Conservation (phyloP, 2,888 invertebrate genomes). For the Andrena dorsata region DNA sequence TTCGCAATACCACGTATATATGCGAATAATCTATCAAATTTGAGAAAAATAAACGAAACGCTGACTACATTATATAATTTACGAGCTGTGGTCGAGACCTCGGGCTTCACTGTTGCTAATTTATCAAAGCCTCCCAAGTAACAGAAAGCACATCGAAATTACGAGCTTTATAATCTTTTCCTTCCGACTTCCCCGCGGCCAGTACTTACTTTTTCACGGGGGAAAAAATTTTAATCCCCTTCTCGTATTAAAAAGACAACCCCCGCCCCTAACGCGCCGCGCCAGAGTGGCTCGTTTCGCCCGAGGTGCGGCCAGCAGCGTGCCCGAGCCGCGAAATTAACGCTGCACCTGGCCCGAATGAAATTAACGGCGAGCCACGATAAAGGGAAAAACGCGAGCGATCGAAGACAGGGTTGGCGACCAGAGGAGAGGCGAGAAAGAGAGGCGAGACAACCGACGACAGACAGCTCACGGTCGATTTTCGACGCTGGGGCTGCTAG, state of each 20-base stretch:
- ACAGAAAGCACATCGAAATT: background rate
- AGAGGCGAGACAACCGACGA: conserved; percentile 25
- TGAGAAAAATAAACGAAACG: too few relatives aligned
- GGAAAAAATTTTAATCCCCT: background rate
- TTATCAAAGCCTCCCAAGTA: background rate
- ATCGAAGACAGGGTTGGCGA: conserved; percentile 25
- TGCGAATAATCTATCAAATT: too few relatives aligned
- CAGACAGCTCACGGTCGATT: conserved; percentile 55
- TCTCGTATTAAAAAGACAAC: conserved; percentile 20
- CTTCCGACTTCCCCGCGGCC: background rate
- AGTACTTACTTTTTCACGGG: background rate
- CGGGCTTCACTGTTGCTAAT: background rate
- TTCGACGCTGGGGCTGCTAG: conserved; percentile 36
- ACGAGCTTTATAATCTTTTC: background rate
- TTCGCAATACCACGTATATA: too few relatives aligned
- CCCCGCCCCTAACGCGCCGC: background rate
- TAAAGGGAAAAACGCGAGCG: conserved; percentile 60
- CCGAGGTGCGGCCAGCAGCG: conserved; percentile 17
- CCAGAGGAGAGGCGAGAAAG: conserved; percentile 16
- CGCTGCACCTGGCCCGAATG: conserved; percentile 71
- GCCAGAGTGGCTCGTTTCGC: conserved; percentile 39
- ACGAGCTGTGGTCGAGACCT: too few relatives aligned
- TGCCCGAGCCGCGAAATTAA: conserved; percentile 60
- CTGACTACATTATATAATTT: too few relatives aligned
- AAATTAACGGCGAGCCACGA: conserved; percentile 69